A percentile compares a stretch with the other conserved stretches of the same genome.
phyloP scores from a whole-genome alignment of 2,888 invertebrate species.

The Tromatobia lineatoria region DNA sequence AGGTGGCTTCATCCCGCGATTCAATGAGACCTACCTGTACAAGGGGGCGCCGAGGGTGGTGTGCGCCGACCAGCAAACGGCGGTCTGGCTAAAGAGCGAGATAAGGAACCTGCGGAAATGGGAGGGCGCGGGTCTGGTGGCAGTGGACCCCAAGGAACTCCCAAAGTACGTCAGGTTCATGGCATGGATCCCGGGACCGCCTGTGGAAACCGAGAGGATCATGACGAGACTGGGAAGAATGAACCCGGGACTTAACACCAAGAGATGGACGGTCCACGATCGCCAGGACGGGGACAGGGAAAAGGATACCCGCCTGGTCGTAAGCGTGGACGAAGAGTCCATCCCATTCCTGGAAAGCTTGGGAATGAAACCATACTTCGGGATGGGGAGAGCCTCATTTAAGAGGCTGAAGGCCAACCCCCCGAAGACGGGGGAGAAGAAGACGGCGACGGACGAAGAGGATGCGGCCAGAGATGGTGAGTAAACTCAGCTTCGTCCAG shows the following conservation, averaged over 20 bases:
- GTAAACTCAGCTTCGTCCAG: no score
- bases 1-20: conserved; percentile 23
- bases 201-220: no score
- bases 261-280: no score
- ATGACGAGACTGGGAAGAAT: no score
- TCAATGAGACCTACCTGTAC: conserved; percentile 36
- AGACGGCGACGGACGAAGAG: not conserved
- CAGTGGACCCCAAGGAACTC: not conserved
- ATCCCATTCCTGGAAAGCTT: not conserved
- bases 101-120: conserved; percentile 13
- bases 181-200: no score
- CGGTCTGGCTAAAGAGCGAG: conserved; percentile 12
- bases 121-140: conserved; percentile 24
- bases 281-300: not conserved
- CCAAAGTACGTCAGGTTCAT: not conserved
- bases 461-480: no score
- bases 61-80: conserved; percentile 27
- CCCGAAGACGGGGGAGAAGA: no score
- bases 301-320: not conserved
- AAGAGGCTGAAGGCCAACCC: not conserved
- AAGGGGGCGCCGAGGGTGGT: not conserved
- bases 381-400: not conserved
- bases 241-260: no score
- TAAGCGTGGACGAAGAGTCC: not conserved
- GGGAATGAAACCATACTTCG: not conserved